phyloP scores from a whole-genome alignment of 2,888 invertebrate species.

The Drosophila paramelanica region DNA sequence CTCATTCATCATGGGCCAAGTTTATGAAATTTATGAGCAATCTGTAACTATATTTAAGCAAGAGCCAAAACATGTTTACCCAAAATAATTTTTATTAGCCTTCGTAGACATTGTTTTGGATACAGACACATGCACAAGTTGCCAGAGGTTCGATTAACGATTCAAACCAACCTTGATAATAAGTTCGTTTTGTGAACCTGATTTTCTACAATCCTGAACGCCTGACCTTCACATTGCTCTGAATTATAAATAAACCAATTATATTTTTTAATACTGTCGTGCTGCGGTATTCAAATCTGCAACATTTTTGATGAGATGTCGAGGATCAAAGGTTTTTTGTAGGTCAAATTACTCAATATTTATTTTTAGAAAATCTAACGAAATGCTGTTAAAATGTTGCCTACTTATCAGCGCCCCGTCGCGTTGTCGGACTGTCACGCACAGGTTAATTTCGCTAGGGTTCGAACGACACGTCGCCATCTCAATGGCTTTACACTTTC shows the following conservation, averaged over 20 bases:
- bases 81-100: conserved; percentile 52
- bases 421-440: conserved; percentile 57
- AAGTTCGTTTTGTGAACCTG: too few relatives aligned
- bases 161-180: background rate
- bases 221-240: too few relatives aligned
- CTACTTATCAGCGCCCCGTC: conserved; percentile 59
- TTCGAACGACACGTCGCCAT: conserved; percentile 42
- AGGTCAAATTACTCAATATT: too few relatives aligned
- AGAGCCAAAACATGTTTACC: conserved; percentile 18
- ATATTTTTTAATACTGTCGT: too few relatives aligned
- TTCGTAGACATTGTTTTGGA: conserved; percentile 43
- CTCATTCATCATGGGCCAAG: conserved; percentile 62
- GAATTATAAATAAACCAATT: too few relatives aligned
- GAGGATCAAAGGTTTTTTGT: too few relatives aligned
- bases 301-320: too few relatives aligned
- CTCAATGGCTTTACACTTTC: conserved; percentile 25
- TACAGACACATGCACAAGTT: conserved; percentile 26
- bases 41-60: conserved; percentile 39
- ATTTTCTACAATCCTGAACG: too few relatives aligned
- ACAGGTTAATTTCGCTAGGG: conserved; percentile 70
- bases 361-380: too few relatives aligned
- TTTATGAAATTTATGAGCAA: conserved; percentile 45
- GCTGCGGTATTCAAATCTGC: too few relatives aligned
- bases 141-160: background rate
- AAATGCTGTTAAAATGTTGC: conserved; percentile 53